Evolutionary conservation across 1,140 invertebrate species (phyloP), one percentile per base, ranked within the genome.

Genomic region (Drosophila prosaltans): DNA sequence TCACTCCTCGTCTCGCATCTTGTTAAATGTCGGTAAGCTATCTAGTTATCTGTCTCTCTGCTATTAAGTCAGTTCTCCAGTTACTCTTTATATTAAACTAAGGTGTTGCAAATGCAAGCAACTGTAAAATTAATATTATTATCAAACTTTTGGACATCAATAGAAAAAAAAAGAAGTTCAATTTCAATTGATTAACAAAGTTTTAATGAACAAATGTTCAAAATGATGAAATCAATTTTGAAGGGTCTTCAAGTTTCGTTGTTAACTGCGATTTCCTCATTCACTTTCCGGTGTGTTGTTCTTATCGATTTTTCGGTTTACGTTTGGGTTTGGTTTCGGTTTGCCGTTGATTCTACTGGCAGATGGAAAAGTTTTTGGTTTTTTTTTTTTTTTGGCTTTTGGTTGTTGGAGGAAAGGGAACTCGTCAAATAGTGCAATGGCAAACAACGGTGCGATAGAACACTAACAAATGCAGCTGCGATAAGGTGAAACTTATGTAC

Each of bases 341-440:
- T 57, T 21, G 26, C 55, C 45, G 24, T 9, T 10, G 2, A 39
- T 16, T 41, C 8, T 16, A 6, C 62, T 32, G 6, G 28, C 30
- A 65, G 11, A 26, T 39, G 45, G 73, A 54, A 76, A 57, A 75
- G 59, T 69, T 63, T 69, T 75, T 75, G 69, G 69, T 74, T 57
- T 63, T 69, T 75, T 75, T 76, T 74, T 57, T 57, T 43, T 75
- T 76, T 60, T 60, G 45, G 43, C 63, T 69, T 59, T 69, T 39
- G 59, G 54, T 43, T 62, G 28, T 62, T 73, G 59, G 59, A 54
- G 9, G 69, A 61, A 60, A 65, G 63, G 68, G 72, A 62, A 62
- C 54, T 76, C 88, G 83, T 89, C 83, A 88, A 86, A 88, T 80
- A 86, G 83, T 86, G 80, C 83, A 65, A 82, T 73, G 72, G 75